Percentiles rank a stretch among this genome's conserved stretches.
phyloP scores from a whole-genome alignment of 2,888 invertebrate species.

The Thecophora atra region DNA sequence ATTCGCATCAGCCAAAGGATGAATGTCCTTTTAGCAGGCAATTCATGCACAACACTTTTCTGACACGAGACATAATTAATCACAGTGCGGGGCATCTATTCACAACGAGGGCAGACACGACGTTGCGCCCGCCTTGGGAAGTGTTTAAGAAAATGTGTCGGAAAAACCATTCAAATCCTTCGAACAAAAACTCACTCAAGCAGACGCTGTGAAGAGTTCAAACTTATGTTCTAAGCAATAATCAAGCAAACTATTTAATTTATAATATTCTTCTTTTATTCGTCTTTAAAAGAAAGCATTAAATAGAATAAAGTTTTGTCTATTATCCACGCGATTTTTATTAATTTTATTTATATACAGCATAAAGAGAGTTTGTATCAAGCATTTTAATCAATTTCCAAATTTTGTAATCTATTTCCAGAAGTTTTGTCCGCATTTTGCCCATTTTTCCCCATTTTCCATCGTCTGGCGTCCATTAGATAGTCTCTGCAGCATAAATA shows the following conservation, averaged over 20 bases:
- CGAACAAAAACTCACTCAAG: too few species aligned
- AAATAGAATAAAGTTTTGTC: too few species aligned
- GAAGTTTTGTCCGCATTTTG: neutral
- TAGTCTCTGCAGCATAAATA: conserved; percentile 67
- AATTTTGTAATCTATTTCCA: conserved; percentile 5
- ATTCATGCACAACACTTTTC: neutral
- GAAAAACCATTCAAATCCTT: neutral
- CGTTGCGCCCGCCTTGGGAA: too few species aligned
- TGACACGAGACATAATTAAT: neutral
- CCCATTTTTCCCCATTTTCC: conserved; percentile 56
- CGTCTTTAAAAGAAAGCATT: too few species aligned
- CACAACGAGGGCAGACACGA: too few species aligned
- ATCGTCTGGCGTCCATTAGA: conserved; percentile 68
- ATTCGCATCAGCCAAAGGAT: neutral
- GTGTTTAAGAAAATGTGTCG: neutral
- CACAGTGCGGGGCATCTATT: neutral
- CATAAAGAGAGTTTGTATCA: neutral
- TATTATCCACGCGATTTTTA: neutral
- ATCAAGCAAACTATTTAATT: too few species aligned
- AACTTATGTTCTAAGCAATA: too few species aligned
- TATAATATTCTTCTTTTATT: too few species aligned
- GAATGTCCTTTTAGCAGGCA: neutral
- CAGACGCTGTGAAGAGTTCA: too few species aligned
- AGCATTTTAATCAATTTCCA: conserved; percentile 27
- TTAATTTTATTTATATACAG: neutral